phyloP scores from a whole-genome alignment of 2,113 vertebrate species.

The Lutjanus erythropterus region DNA sequence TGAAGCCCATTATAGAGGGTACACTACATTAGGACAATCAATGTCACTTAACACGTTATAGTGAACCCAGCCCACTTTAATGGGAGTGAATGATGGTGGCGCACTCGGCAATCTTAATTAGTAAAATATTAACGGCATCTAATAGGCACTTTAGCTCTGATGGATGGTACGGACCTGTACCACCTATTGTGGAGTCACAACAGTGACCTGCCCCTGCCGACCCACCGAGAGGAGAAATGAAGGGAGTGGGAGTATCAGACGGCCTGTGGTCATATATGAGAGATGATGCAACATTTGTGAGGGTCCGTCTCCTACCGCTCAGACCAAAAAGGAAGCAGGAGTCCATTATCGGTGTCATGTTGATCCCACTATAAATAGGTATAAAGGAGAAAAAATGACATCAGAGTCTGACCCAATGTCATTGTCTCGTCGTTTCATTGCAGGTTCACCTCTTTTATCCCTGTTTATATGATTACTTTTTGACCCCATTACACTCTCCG shows the following conservation, averaged over 20 bases:
- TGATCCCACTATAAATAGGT: constrained; percentile 11
- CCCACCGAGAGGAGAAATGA: constrained; percentile 28
- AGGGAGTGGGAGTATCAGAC: background rate
- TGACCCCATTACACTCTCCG: constrained; percentile 20
- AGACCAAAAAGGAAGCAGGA: background rate
- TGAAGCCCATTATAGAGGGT: constrained; percentile 51
- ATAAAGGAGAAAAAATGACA: background rate
- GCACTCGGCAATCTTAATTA: constrained; percentile 73
- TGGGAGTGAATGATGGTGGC: constrained; percentile 51
- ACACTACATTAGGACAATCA: constrained; percentile 52
- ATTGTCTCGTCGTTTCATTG: background rate
- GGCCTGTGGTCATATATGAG: constrained; percentile 20
- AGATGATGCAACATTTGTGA: constrained; percentile 25
- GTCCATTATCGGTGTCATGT: background rate
- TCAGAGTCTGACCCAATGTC: background rate
- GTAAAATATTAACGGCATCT: constrained; percentile 75
- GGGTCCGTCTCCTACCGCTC: background rate
- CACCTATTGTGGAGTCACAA: constrained; percentile 61
- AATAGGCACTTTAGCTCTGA: constrained; percentile 71
- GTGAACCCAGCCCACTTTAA: constrained; percentile 57
- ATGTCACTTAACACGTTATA: constrained; percentile 70
- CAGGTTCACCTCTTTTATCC: constrained; percentile 6
- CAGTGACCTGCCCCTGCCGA: constrained; percentile 29
- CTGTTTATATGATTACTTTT: constrained; percentile 9
- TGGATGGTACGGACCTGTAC: constrained; percentile 52